Evolutionary conservation across 2,888 invertebrate genomes (phyloP), one percentile per base, ranked within the genome.

Genomic region (Caenorhabditis doughertyi): DNA sequence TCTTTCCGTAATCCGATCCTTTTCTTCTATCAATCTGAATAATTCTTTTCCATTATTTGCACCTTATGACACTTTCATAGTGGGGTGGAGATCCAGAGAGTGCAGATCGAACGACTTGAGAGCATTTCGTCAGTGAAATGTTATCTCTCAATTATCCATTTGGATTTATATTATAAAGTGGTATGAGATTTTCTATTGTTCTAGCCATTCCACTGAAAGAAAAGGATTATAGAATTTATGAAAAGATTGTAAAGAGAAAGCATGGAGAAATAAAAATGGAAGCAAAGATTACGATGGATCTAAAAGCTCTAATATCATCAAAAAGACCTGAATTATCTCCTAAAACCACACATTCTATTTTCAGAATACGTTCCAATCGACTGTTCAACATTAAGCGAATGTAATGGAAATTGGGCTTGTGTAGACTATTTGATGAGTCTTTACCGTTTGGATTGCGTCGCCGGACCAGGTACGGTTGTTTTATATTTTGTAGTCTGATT

Each of bases 371-470:
- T 60, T 35, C 53, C 71, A 18, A 51, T 71, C 42, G 79, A 79
- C 55, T 79, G 79, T 27, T 79, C 79, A 18, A 65, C 65, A 21
- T 42, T 79, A 21, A 29, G 29, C 39, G 79, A 72, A 23, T 79
- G 79, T 39, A 51, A 35, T 51, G 65, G 49, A 35, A 79, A 58
- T 35, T 51, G 53, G 58, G 71, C 53, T 8, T 79, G 79, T 25
- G 55, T 79, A 29, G 71, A 72, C 25, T 65, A 72, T 21, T 58
- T 79, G 42, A 65, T 65, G 56, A 44, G 39, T 25, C 71, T 72
- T 25, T 79, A 79, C 47, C 79, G 79, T 39, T 35, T 79, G 16
- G 71, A 79, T 47, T 79, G 79, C 27, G 71, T 79, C 32, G 42
- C 55, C 3, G 47, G 58, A 47, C 55, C 77, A 64, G 64, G 77